These are phyloP conservation scores for Fundulus diaphanus DNA, from an alignment of 2,797 vertebrate species.

Conservation along the genomic window DNA sequence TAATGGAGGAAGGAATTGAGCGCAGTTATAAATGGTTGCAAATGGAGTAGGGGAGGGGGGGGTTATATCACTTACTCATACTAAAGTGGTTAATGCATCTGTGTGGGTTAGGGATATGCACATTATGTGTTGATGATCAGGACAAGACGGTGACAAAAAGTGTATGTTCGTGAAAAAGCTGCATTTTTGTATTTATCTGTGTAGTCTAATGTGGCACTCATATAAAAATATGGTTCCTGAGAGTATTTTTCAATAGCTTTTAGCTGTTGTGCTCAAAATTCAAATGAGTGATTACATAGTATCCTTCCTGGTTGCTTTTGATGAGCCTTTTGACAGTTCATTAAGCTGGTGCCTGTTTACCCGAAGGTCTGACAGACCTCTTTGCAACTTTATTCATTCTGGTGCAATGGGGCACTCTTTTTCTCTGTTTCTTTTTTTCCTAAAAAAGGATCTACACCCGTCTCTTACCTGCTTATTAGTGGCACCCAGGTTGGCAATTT, in stretches of 20 bases:
- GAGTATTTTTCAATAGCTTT: conserved; percentile 8
- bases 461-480: conserved; percentile 15
- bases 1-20: too few relatives aligned
- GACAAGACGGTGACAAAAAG: neutral
- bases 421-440: neutral
- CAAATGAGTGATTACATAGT: conserved; percentile 10
- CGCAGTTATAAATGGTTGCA: neutral
- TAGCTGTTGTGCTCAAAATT: conserved; percentile 25
- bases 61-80: neutral
- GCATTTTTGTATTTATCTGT: neutral
- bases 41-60: neutral
- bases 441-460: neutral
- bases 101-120: neutral
- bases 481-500: conserved; percentile 41
- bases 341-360: conserved; percentile 54
- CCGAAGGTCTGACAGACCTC: conserved; percentile 34
- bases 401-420: conserved; percentile 21
- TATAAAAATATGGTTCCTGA: neutral
- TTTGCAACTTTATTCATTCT: conserved; percentile 47
- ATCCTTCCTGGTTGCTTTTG: conserved; percentile 32
- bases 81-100: neutral
- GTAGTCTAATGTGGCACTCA: neutral
- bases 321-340: conserved; percentile 40
- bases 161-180: neutral
- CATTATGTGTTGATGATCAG: neutral